Base-by-base conservation (phyloP, 2,888 invertebrate species). In the Gymnosoma rotundatum region DNA sequence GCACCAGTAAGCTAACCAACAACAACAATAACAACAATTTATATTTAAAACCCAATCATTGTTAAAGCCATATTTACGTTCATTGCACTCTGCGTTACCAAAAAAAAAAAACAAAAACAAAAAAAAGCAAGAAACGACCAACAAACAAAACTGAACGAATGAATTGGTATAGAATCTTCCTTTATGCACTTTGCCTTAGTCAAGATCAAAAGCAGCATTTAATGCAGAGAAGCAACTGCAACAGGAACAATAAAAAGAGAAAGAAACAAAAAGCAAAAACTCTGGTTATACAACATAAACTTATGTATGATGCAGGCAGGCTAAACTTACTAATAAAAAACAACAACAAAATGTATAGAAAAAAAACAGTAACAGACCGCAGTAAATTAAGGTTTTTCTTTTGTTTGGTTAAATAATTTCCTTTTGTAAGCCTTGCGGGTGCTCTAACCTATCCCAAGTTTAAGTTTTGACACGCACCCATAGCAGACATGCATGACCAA, bases 361-460 rank as follows among this genome's bases (percentile, higher is more conserved):
- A 9, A 42, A 67, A 54, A 64, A 52, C 76, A 78, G 63, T 50
- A 66, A 32, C 78, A 70, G 76, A 70, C 76, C 69, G 4, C 25
- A 83, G 67, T 56, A 83, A 72, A 60, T 78, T 78, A 73, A 60
- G 89, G 88, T 84, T 83, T 83, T 61, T 75, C 50, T 70, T 79
- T 83, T 83, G 75, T 79, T 73, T 76, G 61, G 75, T 72, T 83
- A 79, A 82, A 76, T 85, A 82, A 76, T 85, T 85, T 85, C 76
- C 82, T 83, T 79, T 83, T 72, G 78, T 60, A 85, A 72, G 86
- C 86, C 87, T 86, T 88, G 89, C 90, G 90, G 90, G 88, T 89
- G 90, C 89, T 89, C 88, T 89, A 90, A 90, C 90, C 90, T 91
- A 90, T 90, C 90, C 90, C 91, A 90, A 91, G 91, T 89, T 89